phyloP scores from a whole-genome alignment of 2,797 vertebrate genomes.

The Picus viridis region DNA sequence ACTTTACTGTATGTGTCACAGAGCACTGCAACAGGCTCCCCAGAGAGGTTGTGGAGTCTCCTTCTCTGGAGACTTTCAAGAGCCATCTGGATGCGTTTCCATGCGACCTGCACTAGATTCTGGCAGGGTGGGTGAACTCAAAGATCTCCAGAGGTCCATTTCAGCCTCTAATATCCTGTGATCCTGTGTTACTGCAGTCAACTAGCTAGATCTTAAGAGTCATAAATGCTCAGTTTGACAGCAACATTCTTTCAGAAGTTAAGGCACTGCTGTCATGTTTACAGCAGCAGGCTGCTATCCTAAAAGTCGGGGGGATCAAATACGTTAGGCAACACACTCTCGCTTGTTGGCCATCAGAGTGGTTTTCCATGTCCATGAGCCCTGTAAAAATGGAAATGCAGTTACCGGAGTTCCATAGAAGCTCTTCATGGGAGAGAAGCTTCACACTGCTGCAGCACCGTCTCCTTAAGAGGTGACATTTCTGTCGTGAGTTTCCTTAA shows the following conservation, averaged over 20 bases:
- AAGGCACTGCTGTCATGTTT: fast-evolving
- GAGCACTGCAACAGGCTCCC: no score
- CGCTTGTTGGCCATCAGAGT: fast-evolving
- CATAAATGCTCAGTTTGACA: not conserved
- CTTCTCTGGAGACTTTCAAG: no score
- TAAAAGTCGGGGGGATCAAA: not conserved
- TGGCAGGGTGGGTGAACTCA: no score
- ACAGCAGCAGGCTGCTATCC: not conserved
- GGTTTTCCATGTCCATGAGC: fast-evolving
- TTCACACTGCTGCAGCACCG: fast-evolving
- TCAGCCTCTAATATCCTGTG: no score
- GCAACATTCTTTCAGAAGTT: not conserved
- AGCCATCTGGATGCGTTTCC: no score
- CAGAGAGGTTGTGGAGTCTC: no score
- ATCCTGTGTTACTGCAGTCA: no score
- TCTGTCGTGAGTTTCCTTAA: not conserved
- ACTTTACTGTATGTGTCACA: no score
- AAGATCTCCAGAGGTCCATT: no score
- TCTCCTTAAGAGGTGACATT: fast-evolving
- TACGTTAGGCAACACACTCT: fast-evolving
- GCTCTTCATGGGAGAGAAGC: fast-evolving
- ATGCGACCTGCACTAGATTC: no score
- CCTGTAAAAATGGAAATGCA: fast-evolving
- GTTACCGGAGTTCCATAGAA: not conserved
- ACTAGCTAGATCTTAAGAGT: not conserved